A percentile compares a stretch with the other conserved stretches of the same genome.
phyloP scores from a whole-genome alignment of 2,888 invertebrate genomes.

The Leptinotarsa peninsularis region DNA sequence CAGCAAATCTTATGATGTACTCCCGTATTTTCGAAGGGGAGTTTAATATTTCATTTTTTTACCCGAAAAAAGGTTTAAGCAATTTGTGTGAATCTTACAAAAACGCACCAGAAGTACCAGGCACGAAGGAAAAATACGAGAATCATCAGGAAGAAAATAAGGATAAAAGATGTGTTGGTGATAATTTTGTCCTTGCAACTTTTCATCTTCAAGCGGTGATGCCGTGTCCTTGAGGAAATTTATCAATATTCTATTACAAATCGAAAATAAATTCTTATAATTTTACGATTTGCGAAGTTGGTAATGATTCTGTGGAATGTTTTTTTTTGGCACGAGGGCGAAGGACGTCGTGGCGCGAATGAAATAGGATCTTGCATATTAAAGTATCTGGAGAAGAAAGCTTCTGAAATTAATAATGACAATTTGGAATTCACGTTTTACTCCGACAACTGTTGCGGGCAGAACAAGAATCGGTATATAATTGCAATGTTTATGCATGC shows the following conservation, averaged over 20 bases:
- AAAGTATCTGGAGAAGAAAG: too few relatives aligned
- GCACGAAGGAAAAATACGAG: slow-evolving; percentile 14
- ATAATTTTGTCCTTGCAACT: background rate
- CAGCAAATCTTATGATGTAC: background rate
- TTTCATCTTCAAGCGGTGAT: slow-evolving; percentile 1
- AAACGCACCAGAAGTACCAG: slow-evolving; percentile 1
- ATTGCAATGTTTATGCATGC: too few relatives aligned
- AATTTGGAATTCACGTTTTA: too few relatives aligned
- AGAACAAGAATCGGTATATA: too few relatives aligned
- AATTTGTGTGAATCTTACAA: slow-evolving; percentile 23
- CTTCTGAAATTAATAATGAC: too few relatives aligned
- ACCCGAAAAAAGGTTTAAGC: slow-evolving; percentile 26
- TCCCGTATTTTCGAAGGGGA: slow-evolving; percentile 17
- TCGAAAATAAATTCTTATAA: slow-evolving; percentile 7
- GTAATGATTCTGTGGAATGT: background rate
- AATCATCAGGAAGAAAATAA: slow-evolving; percentile 11
- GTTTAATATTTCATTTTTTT: slow-evolving; percentile 27
- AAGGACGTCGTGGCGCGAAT: slow-evolving; percentile 13
- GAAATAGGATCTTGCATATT: slow-evolving; percentile 15
- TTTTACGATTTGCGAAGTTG: slow-evolving; percentile 12
- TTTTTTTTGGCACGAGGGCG: slow-evolving; percentile 14
- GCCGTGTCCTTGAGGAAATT: background rate
- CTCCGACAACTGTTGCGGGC: too few relatives aligned
- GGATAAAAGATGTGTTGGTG: slow-evolving; percentile 11
- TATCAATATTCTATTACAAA: slow-evolving; percentile 19